A percentile compares a stretch with the other conserved stretches of the same genome.
Conservation (phyloP, 2,113 vertebrate species). For the Megaleporinus macrocephalus region DNA sequence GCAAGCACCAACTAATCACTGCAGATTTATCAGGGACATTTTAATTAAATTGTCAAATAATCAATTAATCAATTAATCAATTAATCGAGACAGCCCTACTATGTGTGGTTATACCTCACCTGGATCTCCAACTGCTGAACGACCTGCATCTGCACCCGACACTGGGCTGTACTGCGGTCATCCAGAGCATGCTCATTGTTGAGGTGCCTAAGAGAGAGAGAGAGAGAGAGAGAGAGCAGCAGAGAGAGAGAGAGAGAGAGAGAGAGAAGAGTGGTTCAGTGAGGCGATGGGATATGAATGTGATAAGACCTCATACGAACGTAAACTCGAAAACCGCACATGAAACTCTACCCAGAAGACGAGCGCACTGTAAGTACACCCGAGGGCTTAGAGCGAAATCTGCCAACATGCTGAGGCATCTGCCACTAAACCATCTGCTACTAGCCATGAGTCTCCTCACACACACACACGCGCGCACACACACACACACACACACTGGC, state of each 20-base stretch:
- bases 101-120: conserved; percentile 73
- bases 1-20: no score
- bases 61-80: no score
- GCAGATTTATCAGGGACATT: no score
- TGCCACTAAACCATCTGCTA: conserved; percentile 49
- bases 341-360: conserved; percentile 34
- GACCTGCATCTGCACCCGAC: conserved; percentile 99
- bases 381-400: conserved; percentile 48
- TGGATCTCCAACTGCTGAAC: conserved; percentile 99
- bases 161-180: conserved; percentile 98
- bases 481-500: conserved; percentile 48
- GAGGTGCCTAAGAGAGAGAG: conserved; percentile 82
- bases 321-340: conserved; percentile 15
- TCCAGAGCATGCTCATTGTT: conserved; percentile 98
- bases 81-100: no score
- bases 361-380: conserved; percentile 18
- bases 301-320: conserved; percentile 34
- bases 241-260: not conserved
- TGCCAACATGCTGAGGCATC: conserved; percentile 57
- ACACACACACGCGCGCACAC: conserved; percentile 39
- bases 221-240: not conserved
- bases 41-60: no score
- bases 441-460: conserved; percentile 39
- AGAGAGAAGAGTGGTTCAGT: not conserved
- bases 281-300: conserved; percentile 12